Base-by-base conservation (phyloP, 2,888 invertebrate genomes). In the Gnatocerus cornutus region DNA sequence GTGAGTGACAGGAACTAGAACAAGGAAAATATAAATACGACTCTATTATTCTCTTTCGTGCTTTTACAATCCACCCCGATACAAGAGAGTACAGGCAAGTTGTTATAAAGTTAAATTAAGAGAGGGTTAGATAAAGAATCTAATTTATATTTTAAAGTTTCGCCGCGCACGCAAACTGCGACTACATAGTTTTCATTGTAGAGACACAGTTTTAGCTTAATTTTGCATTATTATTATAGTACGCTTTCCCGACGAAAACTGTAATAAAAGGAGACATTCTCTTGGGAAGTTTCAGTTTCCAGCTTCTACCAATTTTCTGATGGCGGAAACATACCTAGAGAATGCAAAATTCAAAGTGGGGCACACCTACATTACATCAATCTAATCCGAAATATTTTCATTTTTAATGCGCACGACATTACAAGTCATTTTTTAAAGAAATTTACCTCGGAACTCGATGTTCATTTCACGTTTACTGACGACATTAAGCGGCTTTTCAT, bases 141-240 rank as follows among this genome's bases (percentile, higher is more conserved):
- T 56, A 56, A 56, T 56, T 56, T 56, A 41, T 39, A 56, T 56
- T 56, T 56, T 39, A 30, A 41, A 41, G 56, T 56, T 56, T 41
- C 21, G 13, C 10, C 21, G 6, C 37, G 33, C 56, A 56, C 56
- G 56, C 56, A 21, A 56, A 41, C 56, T n/a, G 6, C 5, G 41
- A 7, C n/a, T n/a, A 7, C 21, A 41, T 33, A 53, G 37, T 41
- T 56, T 41, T 41, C 16, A 12, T 39, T 33, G 37, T 41, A 30
- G 52, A 30, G 21, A 4, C 21, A 21, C 4, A 21, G 2, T 21
- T 21, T 9, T 30, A 8, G 52, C 13, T 55, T 55, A 55, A 55
- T 55, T 55, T 39, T 37, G 37, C 55, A 55, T 55, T 55, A 55
- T 52, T 52, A 33, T 55, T 33, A 12, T 13, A 16, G 13, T 6